Evolutionary conservation across 2,888 invertebrate genomes (phyloP).

Genomic region (Leucozona laternaria): DNA sequence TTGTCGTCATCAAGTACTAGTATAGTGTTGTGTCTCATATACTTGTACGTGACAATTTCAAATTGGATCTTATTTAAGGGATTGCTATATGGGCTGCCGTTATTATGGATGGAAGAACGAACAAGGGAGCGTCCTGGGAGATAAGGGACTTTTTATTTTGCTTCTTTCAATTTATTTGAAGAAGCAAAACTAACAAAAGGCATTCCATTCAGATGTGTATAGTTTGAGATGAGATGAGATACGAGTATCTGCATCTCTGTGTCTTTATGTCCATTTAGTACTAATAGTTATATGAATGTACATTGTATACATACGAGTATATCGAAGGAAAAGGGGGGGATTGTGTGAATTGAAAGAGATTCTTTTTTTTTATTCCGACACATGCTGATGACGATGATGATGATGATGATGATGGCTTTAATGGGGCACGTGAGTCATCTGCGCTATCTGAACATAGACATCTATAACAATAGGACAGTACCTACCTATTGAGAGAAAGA

Average conservation of each 20-base stretch:
- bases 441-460: constrained; percentile 12
- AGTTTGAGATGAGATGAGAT: background rate
- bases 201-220: background rate
- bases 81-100: constrained; percentile 34
- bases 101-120: constrained; percentile 15
- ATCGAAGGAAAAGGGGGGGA: background rate
- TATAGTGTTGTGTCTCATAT: constrained; percentile 39
- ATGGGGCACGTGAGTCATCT: constrained; percentile 58
- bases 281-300: constrained; percentile 36
- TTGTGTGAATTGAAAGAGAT: constrained; percentile 54
- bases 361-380: constrained; percentile 28
- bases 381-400: constrained; percentile 29
- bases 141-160: constrained; percentile 11
- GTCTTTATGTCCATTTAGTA: constrained; percentile 44
- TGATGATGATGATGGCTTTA: constrained; percentile 31
- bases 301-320: too few relatives aligned
- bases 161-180: constrained; percentile 1
- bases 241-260: constrained; percentile 40
- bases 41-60: constrained; percentile 71
- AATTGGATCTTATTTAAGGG: constrained; percentile 71
- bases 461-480: background rate
- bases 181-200: constrained; percentile 22
- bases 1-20: constrained; percentile 8
- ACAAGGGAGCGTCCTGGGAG: constrained; percentile 39
- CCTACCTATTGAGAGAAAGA: background rate